Evolutionary conservation across 2,113 vertebrate genomes (phyloP), one percentile per base, ranked within the genome.

Genomic region (Dipodomys stephensi): DNA sequence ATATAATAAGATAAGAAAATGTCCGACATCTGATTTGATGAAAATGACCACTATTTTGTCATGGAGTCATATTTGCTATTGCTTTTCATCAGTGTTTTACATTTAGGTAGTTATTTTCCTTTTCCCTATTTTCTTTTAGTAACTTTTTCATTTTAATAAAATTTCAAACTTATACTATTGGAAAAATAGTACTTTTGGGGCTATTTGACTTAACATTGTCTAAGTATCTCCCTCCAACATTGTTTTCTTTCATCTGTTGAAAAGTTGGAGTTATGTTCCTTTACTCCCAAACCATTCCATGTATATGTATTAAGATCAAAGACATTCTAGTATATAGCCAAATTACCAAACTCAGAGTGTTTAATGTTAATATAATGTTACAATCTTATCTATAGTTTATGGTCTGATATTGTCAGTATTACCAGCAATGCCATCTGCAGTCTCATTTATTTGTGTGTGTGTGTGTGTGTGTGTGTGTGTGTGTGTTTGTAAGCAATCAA

Each of bases 271-370:
- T 18, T 32, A 69, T 7, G 9, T 71, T 53, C 20, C 82, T 84
- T 2, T 49, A 28, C 30, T 39, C 22, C 12, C 49, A 28, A 84
- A 22, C 23, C 4, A 11, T 32, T 84, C 28, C 4, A 22, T 53
- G 44, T 69, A 12, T 18, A 19, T 71, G 20, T 71, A 73, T 44
- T 76, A 46, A 86, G 32, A 76, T 44, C 30, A 62, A 2, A 83
- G 44, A 28, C 19, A 27, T 74, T 91, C 79, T 84, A 83, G 12
- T 92, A 85, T 88, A 18, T 92, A 85, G 86, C 30, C 53, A 71
- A 44, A 0, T 81, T 77, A 28, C n/a, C 49, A 80, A 88, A 80
- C 74, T 69, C 62, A 60, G 67, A 49, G 49, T 76, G 64, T 12
- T 68, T 25, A 71, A 32, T 39, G 49, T 82, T 82, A 78, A 46